Evolutionary conservation across 2,113 vertebrate genomes (phyloP).

Genomic region (Garra rufa): DNA sequence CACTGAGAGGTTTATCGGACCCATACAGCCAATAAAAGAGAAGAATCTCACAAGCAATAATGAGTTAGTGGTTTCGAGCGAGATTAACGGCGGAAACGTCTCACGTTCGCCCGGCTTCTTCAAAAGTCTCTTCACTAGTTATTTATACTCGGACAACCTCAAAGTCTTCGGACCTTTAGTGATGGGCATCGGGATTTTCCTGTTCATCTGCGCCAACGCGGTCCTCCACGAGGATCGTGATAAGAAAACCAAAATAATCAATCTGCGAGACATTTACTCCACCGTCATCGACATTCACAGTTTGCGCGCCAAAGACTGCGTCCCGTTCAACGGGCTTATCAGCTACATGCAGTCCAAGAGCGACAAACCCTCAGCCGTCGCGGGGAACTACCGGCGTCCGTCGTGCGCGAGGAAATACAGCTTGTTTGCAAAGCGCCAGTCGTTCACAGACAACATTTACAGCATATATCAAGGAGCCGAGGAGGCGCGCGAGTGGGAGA

Average conservation of each 20-base stretch:
- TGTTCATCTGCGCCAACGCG: slow-evolving; percentile 98
- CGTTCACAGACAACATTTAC: slow-evolving; percentile 86
- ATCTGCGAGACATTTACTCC: slow-evolving; percentile 96
- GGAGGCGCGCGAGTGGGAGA: slow-evolving; percentile 73
- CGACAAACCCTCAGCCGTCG: slow-evolving; percentile 42
- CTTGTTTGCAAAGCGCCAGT: slow-evolving; percentile 77
- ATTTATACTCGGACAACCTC: slow-evolving; percentile 95
- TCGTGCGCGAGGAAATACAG: slow-evolving; percentile 68
- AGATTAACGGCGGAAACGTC: slow-evolving; percentile 53
- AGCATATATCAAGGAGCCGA: slow-evolving; percentile 84
- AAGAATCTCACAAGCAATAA: slow-evolving; percentile 61
- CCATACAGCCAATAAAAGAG: not conserved
- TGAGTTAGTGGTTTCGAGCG: slow-evolving; percentile 57
- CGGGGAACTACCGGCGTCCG: slow-evolving; percentile 63
- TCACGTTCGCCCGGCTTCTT: slow-evolving; percentile 77
- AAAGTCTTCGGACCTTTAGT: slow-evolving; percentile 96
- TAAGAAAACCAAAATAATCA: slow-evolving; percentile 97
- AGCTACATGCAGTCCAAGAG: slow-evolving; percentile 81
- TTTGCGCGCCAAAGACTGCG: slow-evolving; percentile 84
- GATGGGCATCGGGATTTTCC: slow-evolving; percentile 98
- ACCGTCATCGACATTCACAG: slow-evolving; percentile 96
- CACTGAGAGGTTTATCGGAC: slow-evolving; percentile 48
- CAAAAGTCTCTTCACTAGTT: slow-evolving; percentile 82
- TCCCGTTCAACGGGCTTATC: slow-evolving; percentile 88
- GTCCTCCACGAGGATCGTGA: slow-evolving; percentile 97